Evolutionary conservation across 92 coral and sea anemone species (phyloP).

Genomic region (Actinostola sp.): DNA sequence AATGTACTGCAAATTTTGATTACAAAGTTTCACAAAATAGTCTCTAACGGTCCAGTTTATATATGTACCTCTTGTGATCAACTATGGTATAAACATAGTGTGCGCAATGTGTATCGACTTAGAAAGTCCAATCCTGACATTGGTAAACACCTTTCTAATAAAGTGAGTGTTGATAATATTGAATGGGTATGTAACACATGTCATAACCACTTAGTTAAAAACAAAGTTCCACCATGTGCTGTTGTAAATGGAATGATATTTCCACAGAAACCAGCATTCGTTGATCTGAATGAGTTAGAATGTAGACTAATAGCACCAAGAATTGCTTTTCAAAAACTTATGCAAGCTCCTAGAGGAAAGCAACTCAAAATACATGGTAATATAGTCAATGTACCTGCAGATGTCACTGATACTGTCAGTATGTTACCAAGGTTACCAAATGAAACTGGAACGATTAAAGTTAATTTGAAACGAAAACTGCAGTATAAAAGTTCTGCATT

Average conservation of each 20-base stretch:
- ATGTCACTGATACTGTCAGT: constrained; percentile 42
- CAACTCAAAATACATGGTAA: constrained; percentile 67
- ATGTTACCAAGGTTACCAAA: no score
- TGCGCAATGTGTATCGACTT: constrained; percentile 19
- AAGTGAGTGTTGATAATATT: constrained; percentile 49
- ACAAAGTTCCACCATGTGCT: no score
- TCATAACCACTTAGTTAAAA: constrained; percentile 44
- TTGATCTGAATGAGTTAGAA: no score
- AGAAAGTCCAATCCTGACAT: constrained; percentile 35
- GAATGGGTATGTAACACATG: constrained; percentile 63
- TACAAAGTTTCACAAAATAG: constrained; percentile 21
- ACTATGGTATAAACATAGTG: constrained; percentile 45
- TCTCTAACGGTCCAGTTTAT: constrained; percentile 21
- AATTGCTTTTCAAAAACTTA: constrained; percentile 61
- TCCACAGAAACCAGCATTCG: constrained; percentile 36
- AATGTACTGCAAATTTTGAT: neutral
- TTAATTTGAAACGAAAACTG: no score
- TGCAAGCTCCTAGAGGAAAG: constrained; percentile 68
- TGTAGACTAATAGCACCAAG: no score
- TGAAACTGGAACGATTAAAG: no score
- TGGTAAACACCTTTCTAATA: constrained; percentile 24
- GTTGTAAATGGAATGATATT: constrained; percentile 52
- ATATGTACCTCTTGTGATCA: constrained; percentile 47
- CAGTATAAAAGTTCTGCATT: no score
- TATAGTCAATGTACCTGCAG: constrained; percentile 75